Base-by-base conservation (phyloP, 2,888 invertebrate species). In the Sminthurinus aureus region DNA sequence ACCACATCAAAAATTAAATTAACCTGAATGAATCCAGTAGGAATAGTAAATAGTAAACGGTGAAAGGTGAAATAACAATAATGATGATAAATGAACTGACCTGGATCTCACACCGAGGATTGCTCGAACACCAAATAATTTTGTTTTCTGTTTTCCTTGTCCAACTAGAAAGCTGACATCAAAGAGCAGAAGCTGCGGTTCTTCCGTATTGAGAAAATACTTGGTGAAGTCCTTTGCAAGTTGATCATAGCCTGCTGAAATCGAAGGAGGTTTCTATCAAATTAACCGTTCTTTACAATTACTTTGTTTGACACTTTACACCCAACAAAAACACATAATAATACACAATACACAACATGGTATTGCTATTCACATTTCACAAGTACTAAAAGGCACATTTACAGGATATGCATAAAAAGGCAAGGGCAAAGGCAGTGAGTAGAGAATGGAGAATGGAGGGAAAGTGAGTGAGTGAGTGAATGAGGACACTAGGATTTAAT, bases 101-200 rank as follows among this genome's bases (percentile, higher is more conserved):
- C 95, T 93, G 93, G 96, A 97, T 88, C 97, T 92, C 0, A 97
- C 97, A 76, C 96, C 97, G 84, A 97, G 91, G 89, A 97, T 97
- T 58, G 97, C 97, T 89, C 97, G 92, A 9, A 97, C 97, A 0
- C 96, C 97, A 88, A 96, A 96, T 89, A 97, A 94, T 89, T 95
- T 94, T 73, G 95, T 95, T 91, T 97, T 97, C 91, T 96, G 96
- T 89, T 97, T 97, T 82, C 96, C 96, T 89, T 96, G 96, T 0
- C 97, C 97, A 58, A 97, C 97, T 85, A 96, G 91, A 91, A 97
- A 97, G 52, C 95, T 94, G 8, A 97, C 96, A 90, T 97, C 97
- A 90, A 97, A 97, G 26, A 97, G 92, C 85, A 94, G 91, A 52
- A 95, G 92, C 85, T 94, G 92, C 89, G 96, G 96, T 85, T 94